A percentile compares a stretch with the other conserved stretches of the same genome.
Evolutionary conservation across 2,113 vertebrate species (phyloP).

Genomic region (Isichthys henryi): DNA sequence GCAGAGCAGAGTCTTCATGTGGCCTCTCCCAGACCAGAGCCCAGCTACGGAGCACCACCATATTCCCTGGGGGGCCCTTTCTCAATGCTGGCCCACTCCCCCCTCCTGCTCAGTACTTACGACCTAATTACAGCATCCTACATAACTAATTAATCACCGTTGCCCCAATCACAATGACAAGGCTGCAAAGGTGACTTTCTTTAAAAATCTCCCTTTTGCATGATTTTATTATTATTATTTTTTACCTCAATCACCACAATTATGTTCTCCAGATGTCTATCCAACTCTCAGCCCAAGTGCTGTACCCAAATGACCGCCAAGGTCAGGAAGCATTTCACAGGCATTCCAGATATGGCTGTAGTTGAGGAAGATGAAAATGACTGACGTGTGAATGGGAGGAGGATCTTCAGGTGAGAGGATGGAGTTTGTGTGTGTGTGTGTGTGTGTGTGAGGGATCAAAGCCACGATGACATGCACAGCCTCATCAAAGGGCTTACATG

Average conservation of each 20-base stretch:
- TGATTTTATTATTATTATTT: constrained; percentile 42
- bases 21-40: neutral
- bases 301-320: constrained; percentile 55
- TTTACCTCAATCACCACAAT: constrained; percentile 53
- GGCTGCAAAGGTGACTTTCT: constrained; percentile 79
- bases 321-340: neutral
- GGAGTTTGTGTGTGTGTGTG: neutral
- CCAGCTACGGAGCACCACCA: neutral
- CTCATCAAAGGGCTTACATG: constrained; percentile 44
- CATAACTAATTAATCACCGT: constrained; percentile 82
- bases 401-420: neutral
- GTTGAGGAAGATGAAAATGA: constrained; percentile 9
- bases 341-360: neutral
- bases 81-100: constrained; percentile 54
- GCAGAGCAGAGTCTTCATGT: neutral
- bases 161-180: constrained; percentile 80
- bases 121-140: constrained; percentile 68
- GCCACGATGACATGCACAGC: constrained; percentile 52
- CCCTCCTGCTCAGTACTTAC: constrained; percentile 57
- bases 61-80: constrained; percentile 36
- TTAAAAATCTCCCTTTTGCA: constrained; percentile 57
- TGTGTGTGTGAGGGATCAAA: constrained; percentile 37
- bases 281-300: neutral
- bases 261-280: constrained; percentile 56
- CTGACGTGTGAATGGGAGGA: neutral